Base-by-base conservation (phyloP, 2,888 invertebrate genomes). In the Sceliomorpha sp. region DNA sequence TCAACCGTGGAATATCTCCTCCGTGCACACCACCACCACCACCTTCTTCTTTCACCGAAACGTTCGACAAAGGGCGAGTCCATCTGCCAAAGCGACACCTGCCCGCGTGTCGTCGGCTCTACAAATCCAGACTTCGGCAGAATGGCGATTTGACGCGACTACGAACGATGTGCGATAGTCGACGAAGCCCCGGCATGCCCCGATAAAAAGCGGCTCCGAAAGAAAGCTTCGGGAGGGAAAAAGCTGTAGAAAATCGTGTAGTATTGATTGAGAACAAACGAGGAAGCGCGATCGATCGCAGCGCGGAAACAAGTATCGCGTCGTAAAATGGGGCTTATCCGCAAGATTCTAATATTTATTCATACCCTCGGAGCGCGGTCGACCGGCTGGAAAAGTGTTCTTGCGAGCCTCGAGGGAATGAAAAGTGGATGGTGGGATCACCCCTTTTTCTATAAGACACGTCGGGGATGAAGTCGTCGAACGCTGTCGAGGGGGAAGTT, bases 301-400 rank as follows among this genome's bases (percentile, higher is more conserved):
- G 50, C 56, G 47, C 70, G 77, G 77, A 81, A 83, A 82, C 83
- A 83, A 81, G 82, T 84, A 83, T 83, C 83, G 83, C 82, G 77
- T 83, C 80, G 81, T 85, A 84, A 84, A 83, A 80, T 78, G 75
- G 78, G 66, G 83, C 80, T 85, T 85, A 85, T 82, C 83, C 79
- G 76, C 77, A 79, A 83, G 81, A 85, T 84, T 84, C 80, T 83
- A 84, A 85, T 85, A 85, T 85, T 85, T 85, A 85, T 85, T 84
- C 85, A 85, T 83, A 84, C 77, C 78, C 77, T 72, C 67, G 60
- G 40, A 27, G 68, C 69, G 72, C 64, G 78, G 75, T 79, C 80
- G 80, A 75, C 78, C 80, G 81, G 77, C 77, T 75, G 84, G 83
- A 83, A 85, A 85, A 85, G 83, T 81, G 82, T 83, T 84, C 79